These are phyloP conservation scores for Hypsibius dujardini DNA, from an alignment of 1,140 invertebrate species.

Conservation along the genomic window DNA sequence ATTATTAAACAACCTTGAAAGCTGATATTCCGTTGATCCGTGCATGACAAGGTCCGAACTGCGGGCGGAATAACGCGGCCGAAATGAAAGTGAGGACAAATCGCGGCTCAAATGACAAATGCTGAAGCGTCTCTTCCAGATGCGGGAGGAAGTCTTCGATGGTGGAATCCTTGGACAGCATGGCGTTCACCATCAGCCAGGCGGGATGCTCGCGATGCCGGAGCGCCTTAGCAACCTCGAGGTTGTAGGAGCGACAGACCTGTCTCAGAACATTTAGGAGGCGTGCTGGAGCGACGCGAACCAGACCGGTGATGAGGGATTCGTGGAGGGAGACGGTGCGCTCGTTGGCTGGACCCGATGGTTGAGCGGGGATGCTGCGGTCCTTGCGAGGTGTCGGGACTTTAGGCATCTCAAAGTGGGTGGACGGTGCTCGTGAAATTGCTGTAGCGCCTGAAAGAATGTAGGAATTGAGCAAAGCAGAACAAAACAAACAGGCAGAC, in stretches of 20 bases:
- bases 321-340: not conserved
- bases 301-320: not conserved
- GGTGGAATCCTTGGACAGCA: not conserved
- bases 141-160: not conserved
- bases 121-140: not conserved
- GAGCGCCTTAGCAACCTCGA: not conserved
- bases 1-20: not conserved
- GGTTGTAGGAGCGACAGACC: not conserved
- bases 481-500: too few species aligned
- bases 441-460: too few species aligned
- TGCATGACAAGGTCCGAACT: not conserved
- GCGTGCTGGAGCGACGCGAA: not conserved
- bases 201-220: not conserved
- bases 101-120: not conserved
- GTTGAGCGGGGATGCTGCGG: not conserved
- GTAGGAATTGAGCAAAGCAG: too few species aligned
- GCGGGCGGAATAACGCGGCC: conserved; percentile 3
- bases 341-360: not conserved
- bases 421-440: too few species aligned
- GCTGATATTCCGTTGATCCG: not conserved
- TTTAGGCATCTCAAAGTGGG: too few species aligned
- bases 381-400: not conserved
- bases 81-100: not conserved
- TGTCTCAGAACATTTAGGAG: not conserved
- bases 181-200: not conserved